Percentiles rank a stretch among this genome's conserved stretches.
phyloP scores from a whole-genome alignment of 2,113 vertebrate genomes.

The Chaenogobius annularis region DNA sequence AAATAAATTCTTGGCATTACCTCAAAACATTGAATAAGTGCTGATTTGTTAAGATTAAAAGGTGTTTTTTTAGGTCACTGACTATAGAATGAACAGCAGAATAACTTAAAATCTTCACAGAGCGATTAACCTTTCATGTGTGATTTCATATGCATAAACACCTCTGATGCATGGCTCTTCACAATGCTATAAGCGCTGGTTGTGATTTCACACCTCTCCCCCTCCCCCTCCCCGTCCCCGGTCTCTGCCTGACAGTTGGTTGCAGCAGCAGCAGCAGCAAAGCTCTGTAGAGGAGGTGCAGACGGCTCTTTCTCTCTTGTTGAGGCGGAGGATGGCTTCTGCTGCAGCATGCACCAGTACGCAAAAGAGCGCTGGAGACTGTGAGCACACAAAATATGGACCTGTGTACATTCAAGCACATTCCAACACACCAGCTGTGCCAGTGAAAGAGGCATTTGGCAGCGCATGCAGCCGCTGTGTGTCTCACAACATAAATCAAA shows the following conservation, averaged over 20 bases:
- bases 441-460: slow-evolving; percentile 48
- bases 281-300: slow-evolving; percentile 40
- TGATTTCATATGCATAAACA: slow-evolving; percentile 42
- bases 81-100: slow-evolving; percentile 12
- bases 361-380: not conserved
- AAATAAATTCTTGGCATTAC: slow-evolving; percentile 14
- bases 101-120: slow-evolving; percentile 23
- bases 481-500: slow-evolving; percentile 43
- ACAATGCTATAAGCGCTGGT: slow-evolving; percentile 34
- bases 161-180: slow-evolving; percentile 44
- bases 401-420: slow-evolving; percentile 23
- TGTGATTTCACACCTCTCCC: slow-evolving; percentile 53
- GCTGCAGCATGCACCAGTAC: slow-evolving; percentile 1
- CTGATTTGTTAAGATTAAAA: slow-evolving; percentile 32
- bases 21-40: slow-evolving; percentile 28
- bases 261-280: slow-evolving; percentile 48
- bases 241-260: slow-evolving; percentile 47
- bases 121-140: slow-evolving; percentile 41
- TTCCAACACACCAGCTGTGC: slow-evolving; percentile 40
- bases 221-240: slow-evolving; percentile 24
- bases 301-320: slow-evolving; percentile 39
- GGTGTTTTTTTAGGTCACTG: slow-evolving; percentile 15
- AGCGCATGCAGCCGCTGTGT: slow-evolving; percentile 28
- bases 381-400: slow-evolving; percentile 3
- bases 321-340: slow-evolving; percentile 13